Evolutionary conservation across 1,140 invertebrate genomes (phyloP).

Genomic region (Dinoponera quadriceps): DNA sequence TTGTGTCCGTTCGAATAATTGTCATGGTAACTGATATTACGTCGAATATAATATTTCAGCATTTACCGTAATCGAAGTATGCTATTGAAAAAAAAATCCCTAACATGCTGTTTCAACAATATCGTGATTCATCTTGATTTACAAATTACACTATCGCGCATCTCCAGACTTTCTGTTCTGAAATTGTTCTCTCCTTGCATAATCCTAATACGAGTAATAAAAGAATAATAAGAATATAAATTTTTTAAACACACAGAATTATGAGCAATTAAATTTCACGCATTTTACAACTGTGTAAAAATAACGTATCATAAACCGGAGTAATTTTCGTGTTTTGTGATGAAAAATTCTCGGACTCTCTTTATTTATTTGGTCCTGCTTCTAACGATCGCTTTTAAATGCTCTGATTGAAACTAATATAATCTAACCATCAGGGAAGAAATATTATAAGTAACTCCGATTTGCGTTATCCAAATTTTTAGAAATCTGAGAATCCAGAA

Average conservation of each 20-base stretch:
- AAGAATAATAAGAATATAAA: slow-evolving; percentile 32
- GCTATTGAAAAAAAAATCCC: slow-evolving; percentile 9
- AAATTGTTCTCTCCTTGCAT: not conserved
- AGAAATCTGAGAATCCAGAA: not conserved
- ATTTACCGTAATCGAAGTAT: not conserved
- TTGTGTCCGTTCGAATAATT: not conserved
- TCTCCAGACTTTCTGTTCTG: not conserved
- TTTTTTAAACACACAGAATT: slow-evolving; percentile 1
- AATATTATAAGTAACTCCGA: not conserved
- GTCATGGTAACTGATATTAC: not conserved
- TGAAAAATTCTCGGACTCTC: not conserved
- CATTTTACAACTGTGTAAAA: not conserved
- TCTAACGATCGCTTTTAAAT: not conserved
- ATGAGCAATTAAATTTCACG: not conserved
- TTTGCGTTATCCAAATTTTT: not conserved
- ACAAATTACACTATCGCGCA: slow-evolving; percentile 2
- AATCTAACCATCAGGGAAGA: not conserved
- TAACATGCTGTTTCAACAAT: not conserved
- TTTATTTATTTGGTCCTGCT: not conserved
- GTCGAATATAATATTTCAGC: not conserved
- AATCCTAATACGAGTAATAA: slow-evolving; percentile 1
- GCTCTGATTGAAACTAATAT: not conserved
- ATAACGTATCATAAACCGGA: not conserved
- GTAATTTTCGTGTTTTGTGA: slow-evolving; percentile 18
- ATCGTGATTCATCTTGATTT: not conserved